Conservation (phyloP, 1,140 invertebrate genomes). For the Drosophila pandora region DNA sequence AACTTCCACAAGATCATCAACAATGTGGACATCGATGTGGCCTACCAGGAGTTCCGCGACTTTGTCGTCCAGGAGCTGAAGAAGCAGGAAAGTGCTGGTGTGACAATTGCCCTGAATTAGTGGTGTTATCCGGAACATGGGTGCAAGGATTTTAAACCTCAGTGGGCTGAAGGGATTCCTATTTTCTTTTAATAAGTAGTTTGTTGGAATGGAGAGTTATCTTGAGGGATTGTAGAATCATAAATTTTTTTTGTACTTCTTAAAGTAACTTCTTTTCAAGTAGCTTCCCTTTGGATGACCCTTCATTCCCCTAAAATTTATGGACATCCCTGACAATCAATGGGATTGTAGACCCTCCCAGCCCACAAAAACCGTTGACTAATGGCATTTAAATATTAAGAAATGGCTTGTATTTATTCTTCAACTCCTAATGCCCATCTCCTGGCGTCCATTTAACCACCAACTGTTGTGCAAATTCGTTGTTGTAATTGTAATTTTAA, state of each 20-base stretch:
- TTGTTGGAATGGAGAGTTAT: not conserved
- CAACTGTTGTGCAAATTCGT: conserved; percentile 44
- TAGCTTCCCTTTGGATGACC: conserved; percentile 1
- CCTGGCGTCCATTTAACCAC: conserved; percentile 3
- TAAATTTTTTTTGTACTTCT: no score
- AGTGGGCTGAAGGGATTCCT: conserved; percentile 7
- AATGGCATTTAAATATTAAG: conserved; percentile 74
- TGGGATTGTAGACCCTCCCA: not conserved
- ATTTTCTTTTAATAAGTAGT: not conserved
- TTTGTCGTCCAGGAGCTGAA: conserved; percentile 87
- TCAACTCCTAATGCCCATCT: not conserved
- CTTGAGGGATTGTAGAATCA: not conserved
- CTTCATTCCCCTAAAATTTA: not conserved
- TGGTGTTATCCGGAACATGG: conserved; percentile 2
- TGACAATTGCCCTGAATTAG: conserved; percentile 47
- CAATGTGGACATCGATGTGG: conserved; percentile 96
- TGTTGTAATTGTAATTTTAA: conserved; percentile 71
- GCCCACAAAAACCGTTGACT: conserved; percentile 29
- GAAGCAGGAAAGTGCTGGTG: conserved; percentile 70
- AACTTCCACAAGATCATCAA: conserved; percentile 96
- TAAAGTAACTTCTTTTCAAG: no score
- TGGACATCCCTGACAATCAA: not conserved
- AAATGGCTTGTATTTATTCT: conserved; percentile 48
- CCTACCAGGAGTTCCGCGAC: conserved; percentile 91
- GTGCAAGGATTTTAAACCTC: conserved; percentile 46